Percentiles rank a stretch among this genome's conserved stretches.
Conservation (phyloP, 2,113 vertebrate species). For the Pygoscelis antarcticus region DNA sequence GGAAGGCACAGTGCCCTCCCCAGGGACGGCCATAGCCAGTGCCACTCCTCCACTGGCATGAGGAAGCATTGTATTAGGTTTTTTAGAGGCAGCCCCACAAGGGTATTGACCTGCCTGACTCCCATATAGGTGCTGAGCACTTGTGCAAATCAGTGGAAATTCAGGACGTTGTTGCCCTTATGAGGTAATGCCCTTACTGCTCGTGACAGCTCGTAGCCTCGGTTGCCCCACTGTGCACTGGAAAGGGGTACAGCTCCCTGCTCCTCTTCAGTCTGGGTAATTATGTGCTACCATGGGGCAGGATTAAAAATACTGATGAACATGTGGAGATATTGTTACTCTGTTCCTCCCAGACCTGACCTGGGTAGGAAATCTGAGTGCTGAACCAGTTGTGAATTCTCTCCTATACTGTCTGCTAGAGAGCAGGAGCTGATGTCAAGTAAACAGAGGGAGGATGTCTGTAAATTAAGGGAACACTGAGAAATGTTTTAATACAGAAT, state of each 20-base stretch:
- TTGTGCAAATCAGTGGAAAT: background rate
- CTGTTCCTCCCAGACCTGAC: background rate
- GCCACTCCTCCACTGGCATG: background rate
- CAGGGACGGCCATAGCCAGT: background rate
- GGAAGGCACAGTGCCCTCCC: background rate
- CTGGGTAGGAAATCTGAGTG: background rate
- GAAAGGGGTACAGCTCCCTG: background rate
- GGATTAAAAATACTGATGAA: background rate
- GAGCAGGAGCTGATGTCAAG: conserved; percentile 25
- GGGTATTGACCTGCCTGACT: background rate
- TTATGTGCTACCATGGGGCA: background rate
- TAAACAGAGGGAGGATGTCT: background rate
- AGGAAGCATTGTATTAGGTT: background rate
- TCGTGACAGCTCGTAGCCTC: fast-evolving
- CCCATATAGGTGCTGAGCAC: background rate
- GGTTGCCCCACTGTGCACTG: fast-evolving
- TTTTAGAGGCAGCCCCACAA: background rate
- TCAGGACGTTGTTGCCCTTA: background rate
- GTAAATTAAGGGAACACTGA: conserved; percentile 44
- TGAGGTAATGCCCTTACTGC: fast-evolving
- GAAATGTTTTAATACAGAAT: conserved; percentile 62
- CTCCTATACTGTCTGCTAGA: background rate
- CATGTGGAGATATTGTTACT: background rate
- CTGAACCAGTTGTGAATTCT: background rate
- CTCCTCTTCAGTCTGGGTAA: background rate